These are phyloP conservation scores for Parambassis ranga DNA, from an alignment of 2,797 vertebrate genomes.

Conservation along the genomic window DNA sequence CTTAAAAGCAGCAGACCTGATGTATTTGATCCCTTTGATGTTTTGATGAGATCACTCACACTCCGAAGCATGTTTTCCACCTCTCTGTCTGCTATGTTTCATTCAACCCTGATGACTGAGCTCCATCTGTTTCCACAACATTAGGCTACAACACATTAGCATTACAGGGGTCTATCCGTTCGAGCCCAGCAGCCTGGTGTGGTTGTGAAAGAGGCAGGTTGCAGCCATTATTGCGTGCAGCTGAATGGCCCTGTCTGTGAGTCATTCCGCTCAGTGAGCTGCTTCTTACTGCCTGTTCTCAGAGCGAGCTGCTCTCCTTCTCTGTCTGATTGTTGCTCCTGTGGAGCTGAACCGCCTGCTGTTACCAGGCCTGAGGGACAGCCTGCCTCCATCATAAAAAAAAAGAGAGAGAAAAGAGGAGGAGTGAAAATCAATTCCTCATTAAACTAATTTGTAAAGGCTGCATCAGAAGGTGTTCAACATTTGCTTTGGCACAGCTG, in stretches of 20 bases:
- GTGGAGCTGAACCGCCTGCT: constrained; percentile 70
- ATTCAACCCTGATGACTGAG: constrained; percentile 64
- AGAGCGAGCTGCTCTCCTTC: constrained; percentile 48
- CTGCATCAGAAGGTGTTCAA: constrained; percentile 78
- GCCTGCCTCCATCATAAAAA: constrained; percentile 44
- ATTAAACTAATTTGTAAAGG: constrained; percentile 82
- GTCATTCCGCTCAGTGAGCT: constrained; percentile 56
- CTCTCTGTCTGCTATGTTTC: constrained; percentile 64
- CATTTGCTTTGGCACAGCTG: constrained; percentile 73
- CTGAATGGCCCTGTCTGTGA: constrained; percentile 52
- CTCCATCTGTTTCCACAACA: constrained; percentile 72
- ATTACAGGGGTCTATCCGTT: constrained; percentile 43
- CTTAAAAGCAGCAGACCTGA: constrained; percentile 64
- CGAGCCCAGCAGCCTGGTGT: constrained; percentile 47
- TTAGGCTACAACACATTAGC: constrained; percentile 68
- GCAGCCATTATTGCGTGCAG: constrained; percentile 44
- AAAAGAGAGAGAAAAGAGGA: neutral
- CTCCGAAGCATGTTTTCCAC: constrained; percentile 58
- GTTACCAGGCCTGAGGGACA: constrained; percentile 66
- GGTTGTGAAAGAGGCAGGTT: constrained; percentile 41
- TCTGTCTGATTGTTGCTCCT: constrained; percentile 66
- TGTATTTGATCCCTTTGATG: constrained; percentile 68
- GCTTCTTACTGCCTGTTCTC: constrained; percentile 53
- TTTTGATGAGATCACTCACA: constrained; percentile 69
- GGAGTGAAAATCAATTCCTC: constrained; percentile 78